Conservation (phyloP, 2,113 vertebrate species). For the Apus apus region DNA sequence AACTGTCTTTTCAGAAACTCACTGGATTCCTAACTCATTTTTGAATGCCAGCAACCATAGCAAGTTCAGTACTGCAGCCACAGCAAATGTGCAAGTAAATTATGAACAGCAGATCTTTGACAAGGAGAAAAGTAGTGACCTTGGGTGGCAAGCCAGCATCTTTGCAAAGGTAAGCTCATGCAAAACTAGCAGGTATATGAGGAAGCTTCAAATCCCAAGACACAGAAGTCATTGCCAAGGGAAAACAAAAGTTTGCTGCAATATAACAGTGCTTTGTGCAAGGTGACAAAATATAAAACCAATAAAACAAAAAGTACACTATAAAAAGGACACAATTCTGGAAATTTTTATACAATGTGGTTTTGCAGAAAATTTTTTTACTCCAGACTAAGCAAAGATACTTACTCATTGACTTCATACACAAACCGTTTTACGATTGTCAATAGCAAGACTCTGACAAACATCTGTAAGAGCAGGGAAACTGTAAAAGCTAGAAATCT, state of each 20-base stretch:
- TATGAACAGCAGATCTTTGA: conserved; percentile 63
- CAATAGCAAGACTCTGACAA: conserved; percentile 66
- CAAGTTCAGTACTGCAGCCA: conserved; percentile 74
- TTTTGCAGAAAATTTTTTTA: conserved; percentile 12
- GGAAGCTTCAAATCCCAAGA: conserved; percentile 67
- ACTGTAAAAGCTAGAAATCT: conserved; percentile 67
- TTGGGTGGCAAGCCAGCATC: conserved; percentile 64
- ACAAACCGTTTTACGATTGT: conserved; percentile 70
- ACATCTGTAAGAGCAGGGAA: conserved; percentile 70
- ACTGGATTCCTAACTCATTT: conserved; percentile 65
- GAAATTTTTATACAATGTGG: conserved; percentile 44
- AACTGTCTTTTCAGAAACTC: conserved; percentile 30
- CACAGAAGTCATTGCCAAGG: conserved; percentile 59
- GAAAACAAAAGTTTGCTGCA: conserved; percentile 56
- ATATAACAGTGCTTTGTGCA: conserved; percentile 38
- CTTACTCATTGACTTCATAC: conserved; percentile 65
- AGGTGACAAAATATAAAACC: conserved; percentile 44
- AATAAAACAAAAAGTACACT: conserved; percentile 29
- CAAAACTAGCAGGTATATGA: conserved; percentile 74
- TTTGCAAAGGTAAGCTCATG: conserved; percentile 78
- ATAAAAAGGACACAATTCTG: conserved; percentile 49
- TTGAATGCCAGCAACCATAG: conserved; percentile 69
- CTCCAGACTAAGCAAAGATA: conserved; percentile 62
- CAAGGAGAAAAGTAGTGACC: conserved; percentile 69
- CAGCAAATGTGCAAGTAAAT: conserved; percentile 75